Conservation (phyloP, 1,140 invertebrate genomes). For the Platyscapa corneri region DNA sequence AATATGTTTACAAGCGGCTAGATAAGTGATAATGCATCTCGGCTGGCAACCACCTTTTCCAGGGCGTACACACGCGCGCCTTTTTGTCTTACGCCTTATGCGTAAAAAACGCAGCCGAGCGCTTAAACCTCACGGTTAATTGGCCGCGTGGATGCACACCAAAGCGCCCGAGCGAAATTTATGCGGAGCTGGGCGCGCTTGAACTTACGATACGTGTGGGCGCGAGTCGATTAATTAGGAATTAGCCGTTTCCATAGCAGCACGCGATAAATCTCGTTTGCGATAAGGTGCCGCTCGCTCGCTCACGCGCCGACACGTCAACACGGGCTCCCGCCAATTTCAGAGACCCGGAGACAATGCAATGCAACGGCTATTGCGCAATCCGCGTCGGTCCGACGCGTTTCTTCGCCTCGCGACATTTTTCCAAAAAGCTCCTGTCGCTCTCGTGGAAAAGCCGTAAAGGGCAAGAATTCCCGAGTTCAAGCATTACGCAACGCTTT, state of each 20-base stretch:
- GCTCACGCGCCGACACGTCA: neutral
- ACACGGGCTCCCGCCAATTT: neutral
- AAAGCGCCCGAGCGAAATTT: slow-evolving; percentile 24
- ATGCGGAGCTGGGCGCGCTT: neutral
- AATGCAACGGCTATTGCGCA: neutral
- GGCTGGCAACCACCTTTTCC: slow-evolving; percentile 4
- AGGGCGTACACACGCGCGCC: neutral
- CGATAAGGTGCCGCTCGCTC: neutral
- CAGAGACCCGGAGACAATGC: neutral
- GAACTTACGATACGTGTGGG: slow-evolving; percentile 22
- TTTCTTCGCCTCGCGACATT: neutral
- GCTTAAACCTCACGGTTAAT: slow-evolving; percentile 35
- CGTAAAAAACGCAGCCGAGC: neutral
- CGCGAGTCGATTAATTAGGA: slow-evolving; percentile 47
- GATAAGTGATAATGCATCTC: slow-evolving; percentile 41
- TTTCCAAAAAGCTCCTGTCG: neutral
- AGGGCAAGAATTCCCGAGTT: too few relatives aligned
- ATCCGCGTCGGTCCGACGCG: neutral
- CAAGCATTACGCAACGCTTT: too few relatives aligned
- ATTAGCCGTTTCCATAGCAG: slow-evolving; percentile 31
- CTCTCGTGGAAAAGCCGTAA: neutral
- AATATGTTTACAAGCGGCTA: slow-evolving; percentile 31
- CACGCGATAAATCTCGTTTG: slow-evolving; percentile 28
- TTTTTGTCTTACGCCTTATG: neutral
- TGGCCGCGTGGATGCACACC: slow-evolving; percentile 10